Evolutionary conservation across 2,888 invertebrate species (phyloP).

Genomic region (Biston stratarius): DNA sequence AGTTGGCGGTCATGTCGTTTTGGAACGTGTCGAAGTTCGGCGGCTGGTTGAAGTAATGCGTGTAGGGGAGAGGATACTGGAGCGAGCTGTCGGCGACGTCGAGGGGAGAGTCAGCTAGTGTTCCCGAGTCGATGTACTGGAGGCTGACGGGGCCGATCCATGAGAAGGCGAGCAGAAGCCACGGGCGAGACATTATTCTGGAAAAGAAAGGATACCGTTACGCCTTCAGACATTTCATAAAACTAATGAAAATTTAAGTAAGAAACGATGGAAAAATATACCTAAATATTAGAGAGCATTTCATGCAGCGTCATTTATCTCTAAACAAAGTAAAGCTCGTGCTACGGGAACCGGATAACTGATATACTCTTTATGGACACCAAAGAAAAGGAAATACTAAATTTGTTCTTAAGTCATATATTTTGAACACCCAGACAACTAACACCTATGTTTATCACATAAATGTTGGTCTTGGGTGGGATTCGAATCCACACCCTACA

Average conservation of each 20-base stretch:
- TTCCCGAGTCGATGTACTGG: conserved; percentile 72
- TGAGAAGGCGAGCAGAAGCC: conserved; percentile 71
- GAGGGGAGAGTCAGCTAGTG: conserved; percentile 55
- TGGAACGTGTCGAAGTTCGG: conserved; percentile 42
- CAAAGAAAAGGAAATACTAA: too few species aligned
- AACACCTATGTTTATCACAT: too few species aligned
- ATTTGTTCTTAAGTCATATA: too few species aligned
- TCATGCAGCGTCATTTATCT: too few species aligned
- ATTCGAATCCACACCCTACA: too few species aligned
- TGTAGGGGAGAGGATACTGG: conserved; percentile 61
- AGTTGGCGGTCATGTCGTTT: conserved; percentile 41
- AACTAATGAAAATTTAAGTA: background rate
- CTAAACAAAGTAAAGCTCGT: too few species aligned
- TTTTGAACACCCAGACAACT: too few species aligned
- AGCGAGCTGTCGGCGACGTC: conserved; percentile 58
- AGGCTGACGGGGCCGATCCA: conserved; percentile 74
- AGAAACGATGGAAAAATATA: too few species aligned
- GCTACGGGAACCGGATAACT: too few species aligned
- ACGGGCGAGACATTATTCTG: conserved; percentile 77
- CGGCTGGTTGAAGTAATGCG: conserved; percentile 62
- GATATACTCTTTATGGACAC: too few species aligned
- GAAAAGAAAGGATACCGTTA: conserved; percentile 42
- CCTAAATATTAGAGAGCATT: too few species aligned
- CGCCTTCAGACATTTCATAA: background rate
- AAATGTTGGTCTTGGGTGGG: too few species aligned